Conservation (phyloP, 2,113 vertebrate species). For the Poicephalus gulielmi region DNA sequence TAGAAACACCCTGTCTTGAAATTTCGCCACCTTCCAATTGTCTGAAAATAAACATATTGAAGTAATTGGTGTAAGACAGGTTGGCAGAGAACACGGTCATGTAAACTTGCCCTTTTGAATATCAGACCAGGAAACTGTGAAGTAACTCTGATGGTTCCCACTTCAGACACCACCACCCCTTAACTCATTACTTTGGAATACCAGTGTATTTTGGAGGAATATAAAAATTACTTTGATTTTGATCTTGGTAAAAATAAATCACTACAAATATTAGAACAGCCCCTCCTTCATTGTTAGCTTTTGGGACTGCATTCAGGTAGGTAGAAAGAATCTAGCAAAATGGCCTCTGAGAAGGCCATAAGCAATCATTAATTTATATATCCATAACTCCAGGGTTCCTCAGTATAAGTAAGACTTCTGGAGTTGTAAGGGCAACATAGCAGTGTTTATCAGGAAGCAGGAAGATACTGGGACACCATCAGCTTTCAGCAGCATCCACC, state of each 20-base stretch:
- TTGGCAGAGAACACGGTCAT: accelerated
- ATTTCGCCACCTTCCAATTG: not conserved
- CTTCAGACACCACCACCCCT: not conserved
- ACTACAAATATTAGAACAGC: not conserved
- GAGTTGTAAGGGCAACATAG: not conserved
- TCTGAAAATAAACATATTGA: not conserved
- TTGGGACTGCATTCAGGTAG: not conserved
- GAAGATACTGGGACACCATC: not conserved
- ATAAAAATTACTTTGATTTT: not conserved
- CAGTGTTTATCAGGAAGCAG: not conserved
- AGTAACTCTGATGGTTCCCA: not conserved
- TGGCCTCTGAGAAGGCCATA: not conserved
- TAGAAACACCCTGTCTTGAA: not conserved
- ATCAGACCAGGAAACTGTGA: not conserved
- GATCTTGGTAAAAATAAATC: not conserved
- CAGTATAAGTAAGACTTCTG: not conserved
- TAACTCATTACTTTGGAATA: not conserved
- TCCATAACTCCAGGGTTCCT: not conserved
- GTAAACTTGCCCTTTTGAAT: not conserved
- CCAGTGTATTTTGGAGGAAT: not conserved
- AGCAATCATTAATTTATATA: not conserved
- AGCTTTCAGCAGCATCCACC: not conserved
- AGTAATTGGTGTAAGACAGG: not conserved
- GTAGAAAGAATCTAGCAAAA: not conserved
- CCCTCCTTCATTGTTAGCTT: not conserved